These are phyloP conservation scores for Distichodus sexfasciatus DNA, from an alignment of 2,797 vertebrate species.

Conservation along the genomic window DNA sequence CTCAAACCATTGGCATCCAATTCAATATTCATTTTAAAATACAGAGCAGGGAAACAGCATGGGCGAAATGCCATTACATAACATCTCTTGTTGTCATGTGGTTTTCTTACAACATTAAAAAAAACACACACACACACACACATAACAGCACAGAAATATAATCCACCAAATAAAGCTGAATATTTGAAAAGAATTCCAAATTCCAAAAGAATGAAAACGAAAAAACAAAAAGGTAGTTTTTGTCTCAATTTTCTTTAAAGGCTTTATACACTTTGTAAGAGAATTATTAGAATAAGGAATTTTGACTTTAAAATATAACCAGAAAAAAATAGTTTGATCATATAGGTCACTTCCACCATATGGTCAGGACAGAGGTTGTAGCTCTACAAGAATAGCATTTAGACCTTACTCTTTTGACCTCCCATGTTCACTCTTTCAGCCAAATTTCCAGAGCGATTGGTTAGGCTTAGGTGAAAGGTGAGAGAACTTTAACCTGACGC, in stretches of 20 bases:
- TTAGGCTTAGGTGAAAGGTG: constrained; percentile 35
- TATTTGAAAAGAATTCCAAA: too few species aligned
- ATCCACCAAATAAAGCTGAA: too few species aligned
- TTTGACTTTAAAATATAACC: too few species aligned
- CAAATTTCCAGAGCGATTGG: constrained; percentile 21
- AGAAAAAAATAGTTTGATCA: constrained; percentile 3
- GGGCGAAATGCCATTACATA: constrained; percentile 30
- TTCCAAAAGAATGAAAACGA: too few species aligned
- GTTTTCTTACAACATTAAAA: constrained; percentile 1
- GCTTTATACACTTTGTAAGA: background rate
- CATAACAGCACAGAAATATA: background rate
- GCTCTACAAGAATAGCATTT: constrained; percentile 21
- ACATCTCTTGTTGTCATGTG: background rate
- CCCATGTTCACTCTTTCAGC: constrained; percentile 43
- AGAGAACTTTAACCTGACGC: constrained; percentile 38
- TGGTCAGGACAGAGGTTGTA: constrained; percentile 14
- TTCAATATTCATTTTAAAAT: constrained; percentile 39
- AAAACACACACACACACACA: background rate
- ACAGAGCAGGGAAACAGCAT: constrained; percentile 40
- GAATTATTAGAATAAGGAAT: background rate
- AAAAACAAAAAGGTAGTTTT: too few species aligned
- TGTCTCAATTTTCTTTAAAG: too few species aligned
- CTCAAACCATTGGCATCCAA: constrained; percentile 30
- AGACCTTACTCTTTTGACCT: constrained; percentile 8
- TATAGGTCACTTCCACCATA: background rate